Percentiles rank a stretch among this genome's conserved stretches.
phyloP scores from a whole-genome alignment of 2,797 vertebrate genomes.

The Crenuchus spilurus region DNA sequence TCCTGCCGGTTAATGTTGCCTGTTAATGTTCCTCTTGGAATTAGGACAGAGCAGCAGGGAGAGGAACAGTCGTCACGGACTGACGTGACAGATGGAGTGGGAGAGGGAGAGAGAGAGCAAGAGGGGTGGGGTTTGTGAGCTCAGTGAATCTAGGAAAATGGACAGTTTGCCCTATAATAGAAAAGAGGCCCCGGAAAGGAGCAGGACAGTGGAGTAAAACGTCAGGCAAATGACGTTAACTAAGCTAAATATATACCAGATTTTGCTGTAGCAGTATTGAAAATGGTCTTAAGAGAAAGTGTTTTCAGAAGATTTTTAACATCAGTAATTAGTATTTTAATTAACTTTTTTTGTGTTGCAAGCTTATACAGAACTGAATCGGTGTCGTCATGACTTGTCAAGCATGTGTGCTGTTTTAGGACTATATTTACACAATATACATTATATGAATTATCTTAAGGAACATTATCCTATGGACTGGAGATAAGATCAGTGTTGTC shows the following conservation, averaged over 20 bases:
- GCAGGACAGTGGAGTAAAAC: not conserved
- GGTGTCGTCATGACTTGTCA: too few relatives aligned
- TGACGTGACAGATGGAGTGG: conserved; percentile 53
- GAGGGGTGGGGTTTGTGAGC: conserved; percentile 30
- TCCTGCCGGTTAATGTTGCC: conserved; percentile 39
- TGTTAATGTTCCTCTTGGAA: conserved; percentile 53
- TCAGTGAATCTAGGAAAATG: conserved; percentile 44
- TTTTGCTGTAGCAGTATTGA: too few relatives aligned
- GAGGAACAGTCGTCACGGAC: conserved; percentile 40
- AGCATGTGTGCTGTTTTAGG: not conserved
- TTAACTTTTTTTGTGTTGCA: too few relatives aligned
- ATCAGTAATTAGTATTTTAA: too few relatives aligned
- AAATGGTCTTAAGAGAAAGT: too few relatives aligned
- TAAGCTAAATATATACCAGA: not conserved
- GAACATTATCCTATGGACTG: not conserved
- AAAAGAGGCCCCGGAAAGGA: not conserved
- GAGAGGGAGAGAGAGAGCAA: not conserved
- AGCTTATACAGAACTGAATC: too few relatives aligned
- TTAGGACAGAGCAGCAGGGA: conserved; percentile 56
- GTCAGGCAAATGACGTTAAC: not conserved
- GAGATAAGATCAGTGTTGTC: not conserved
- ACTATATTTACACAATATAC: not conserved
- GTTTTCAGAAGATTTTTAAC: too few relatives aligned
- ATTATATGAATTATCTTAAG: not conserved
- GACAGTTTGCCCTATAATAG: conserved; percentile 17